phyloP scores from a whole-genome alignment of 2,797 vertebrate species.

The Crenichthys baileyi region DNA sequence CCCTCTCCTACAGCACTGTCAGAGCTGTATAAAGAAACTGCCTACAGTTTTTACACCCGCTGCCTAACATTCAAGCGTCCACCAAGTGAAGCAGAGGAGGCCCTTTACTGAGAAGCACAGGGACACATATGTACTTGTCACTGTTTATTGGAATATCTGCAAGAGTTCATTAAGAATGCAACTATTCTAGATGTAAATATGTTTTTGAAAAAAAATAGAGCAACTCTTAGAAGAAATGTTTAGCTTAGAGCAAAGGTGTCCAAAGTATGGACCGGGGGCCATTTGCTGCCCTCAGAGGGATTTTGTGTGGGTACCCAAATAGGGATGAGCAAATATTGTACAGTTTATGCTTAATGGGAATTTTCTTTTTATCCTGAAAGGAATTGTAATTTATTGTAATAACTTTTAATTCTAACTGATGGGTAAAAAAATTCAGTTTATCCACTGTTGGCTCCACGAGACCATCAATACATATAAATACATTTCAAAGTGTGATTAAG shows the following conservation, averaged over 20 bases:
- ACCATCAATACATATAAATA: background rate
- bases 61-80: slow-evolving; percentile 1
- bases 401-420: background rate
- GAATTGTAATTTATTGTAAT: background rate
- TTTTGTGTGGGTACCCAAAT: no score
- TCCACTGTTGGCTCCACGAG: background rate
- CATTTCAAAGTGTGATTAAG: background rate
- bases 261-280: no score
- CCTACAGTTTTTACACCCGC: slow-evolving; percentile 4
- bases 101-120: background rate
- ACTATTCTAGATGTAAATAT: background rate
- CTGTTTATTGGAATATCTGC: background rate
- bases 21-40: slow-evolving; percentile 14
- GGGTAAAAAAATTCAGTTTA: background rate
- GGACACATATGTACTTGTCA: background rate
- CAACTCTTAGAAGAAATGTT: background rate
- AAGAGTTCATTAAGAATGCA: background rate
- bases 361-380: background rate
- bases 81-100: background rate
- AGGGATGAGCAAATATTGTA: background rate
- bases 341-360: no score
- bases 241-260: no score
- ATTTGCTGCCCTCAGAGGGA: no score
- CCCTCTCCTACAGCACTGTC: slow-evolving; percentile 1
- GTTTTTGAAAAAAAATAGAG: background rate